Evolutionary conservation across 2,888 invertebrate genomes (phyloP), one percentile per base, ranked within the genome.

Genomic region (Ganaspis brasiliensis): DNA sequence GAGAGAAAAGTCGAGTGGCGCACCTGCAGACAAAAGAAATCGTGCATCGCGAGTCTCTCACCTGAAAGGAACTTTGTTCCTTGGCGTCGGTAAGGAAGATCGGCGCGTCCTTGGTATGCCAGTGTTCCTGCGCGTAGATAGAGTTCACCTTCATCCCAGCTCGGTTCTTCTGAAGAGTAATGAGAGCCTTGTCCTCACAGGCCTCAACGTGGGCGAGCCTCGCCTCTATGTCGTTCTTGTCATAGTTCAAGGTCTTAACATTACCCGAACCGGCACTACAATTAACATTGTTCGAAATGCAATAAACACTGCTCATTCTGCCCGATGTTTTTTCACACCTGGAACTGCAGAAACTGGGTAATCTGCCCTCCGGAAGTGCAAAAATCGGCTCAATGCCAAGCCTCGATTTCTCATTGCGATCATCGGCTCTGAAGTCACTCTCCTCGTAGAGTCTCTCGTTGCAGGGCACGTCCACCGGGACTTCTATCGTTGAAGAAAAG

Each of bases 111-210:
- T 90, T 90, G 67, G 80, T 79, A 40, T 85, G 85, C 89, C 90
- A 91, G 61, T 90, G 88, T 56, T 91, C 90, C 81, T 90, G 90
- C 59, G 91, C 89, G 81, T 91, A 91, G 74, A 91, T 91, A 24
- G 91, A 91, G 80, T 91, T 91, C 76, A 91, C 88, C 80, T 90
- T 90, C 90, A 91, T 90, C 14, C 89, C 86, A 72, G 84, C 85
- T 0, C 79, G 74, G 73, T 82, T 85, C 70, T 84, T 87, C 75
- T 82, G 82, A 37, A 87, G 83, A 14, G 83, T 81, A 73, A 87
- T 84, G 59, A 88, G 79, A 26, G 86, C 82, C 79, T 87, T 86
- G 77, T 85, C 87, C 73, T 89, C 88, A 72, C 80, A 83, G 72
- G 81, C 82, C 63, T 85, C 81, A 67, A 83, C 83, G 31, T 81